A percentile compares a stretch with the other conserved stretches of the same genome.
Conservation (phyloP, 2,888 invertebrate genomes). For the Melanargia galathea region DNA sequence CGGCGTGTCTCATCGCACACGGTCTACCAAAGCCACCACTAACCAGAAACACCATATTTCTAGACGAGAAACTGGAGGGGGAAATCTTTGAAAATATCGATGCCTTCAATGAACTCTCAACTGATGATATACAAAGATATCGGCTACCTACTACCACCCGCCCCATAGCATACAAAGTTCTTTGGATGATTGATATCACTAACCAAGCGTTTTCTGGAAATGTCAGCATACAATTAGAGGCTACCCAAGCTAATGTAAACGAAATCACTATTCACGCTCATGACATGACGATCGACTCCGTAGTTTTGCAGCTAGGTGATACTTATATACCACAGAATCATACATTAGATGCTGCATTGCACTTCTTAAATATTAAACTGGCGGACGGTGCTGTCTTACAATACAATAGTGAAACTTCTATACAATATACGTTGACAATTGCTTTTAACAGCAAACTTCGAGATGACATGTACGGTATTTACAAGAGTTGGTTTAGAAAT, state of each 20-base stretch:
- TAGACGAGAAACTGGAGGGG: conserved; percentile 65
- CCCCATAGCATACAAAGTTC: conserved; percentile 78
- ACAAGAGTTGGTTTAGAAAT: conserved; percentile 68
- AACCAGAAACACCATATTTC: conserved; percentile 66
- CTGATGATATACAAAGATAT: conserved; percentile 50
- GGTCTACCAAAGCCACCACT: conserved; percentile 51
- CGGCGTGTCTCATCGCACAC: conserved; percentile 50
- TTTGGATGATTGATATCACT: conserved; percentile 68
- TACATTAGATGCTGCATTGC: conserved; percentile 46
- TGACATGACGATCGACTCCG: conserved; percentile 56
- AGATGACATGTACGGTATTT: conserved; percentile 72
- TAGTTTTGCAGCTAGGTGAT: conserved; percentile 62
- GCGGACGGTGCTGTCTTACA: conserved; percentile 44
- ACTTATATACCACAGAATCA: conserved; percentile 38
- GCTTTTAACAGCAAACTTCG: conserved; percentile 58
- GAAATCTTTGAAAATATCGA: conserved; percentile 56
- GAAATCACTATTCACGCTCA: conserved; percentile 65
- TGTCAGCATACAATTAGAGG: conserved; percentile 59
- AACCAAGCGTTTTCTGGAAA: conserved; percentile 58
- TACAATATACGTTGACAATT: conserved; percentile 54
- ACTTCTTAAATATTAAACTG: conserved; percentile 56
- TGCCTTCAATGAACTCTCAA: conserved; percentile 19
- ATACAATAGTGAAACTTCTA: conserved; percentile 46
- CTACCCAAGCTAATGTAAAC: conserved; percentile 54
- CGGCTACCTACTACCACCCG: conserved; percentile 74